phyloP scores from a whole-genome alignment of 2,888 invertebrate genomes.

The Lumbricus terrestris region DNA sequence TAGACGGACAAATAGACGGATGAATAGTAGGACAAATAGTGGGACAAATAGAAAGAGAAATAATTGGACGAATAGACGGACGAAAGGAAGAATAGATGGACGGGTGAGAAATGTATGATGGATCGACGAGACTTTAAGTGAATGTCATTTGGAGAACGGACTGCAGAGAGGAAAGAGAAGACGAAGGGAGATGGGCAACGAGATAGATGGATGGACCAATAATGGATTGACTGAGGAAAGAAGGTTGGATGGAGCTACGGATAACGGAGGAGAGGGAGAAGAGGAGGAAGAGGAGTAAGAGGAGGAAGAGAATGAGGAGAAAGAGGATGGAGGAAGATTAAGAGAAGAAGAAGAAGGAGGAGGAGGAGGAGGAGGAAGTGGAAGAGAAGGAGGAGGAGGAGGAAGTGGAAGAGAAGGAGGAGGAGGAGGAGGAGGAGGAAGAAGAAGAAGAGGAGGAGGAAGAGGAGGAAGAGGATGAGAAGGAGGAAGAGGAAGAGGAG shows the following conservation, averaged over 20 bases:
- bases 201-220: too few relatives aligned
- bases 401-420: too few relatives aligned
- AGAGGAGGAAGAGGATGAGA: background rate
- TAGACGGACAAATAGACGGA: slow-evolving; percentile 23
- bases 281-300: slow-evolving; percentile 23
- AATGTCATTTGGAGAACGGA: too few relatives aligned
- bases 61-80: background rate
- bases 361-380: too few relatives aligned
- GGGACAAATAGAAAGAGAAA: background rate
- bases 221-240: too few relatives aligned
- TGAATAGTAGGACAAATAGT: background rate
- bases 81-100: background rate
- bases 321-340: background rate
- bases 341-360: background rate
- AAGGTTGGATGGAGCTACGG: too few relatives aligned
- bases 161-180: too few relatives aligned
- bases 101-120: slow-evolving; percentile 6
- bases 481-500: background rate
- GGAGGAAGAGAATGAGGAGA: background rate
- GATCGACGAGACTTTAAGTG: too few relatives aligned
- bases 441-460: background rate
- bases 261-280: slow-evolving; percentile 18
- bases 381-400: too few relatives aligned
- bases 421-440: too few relatives aligned
- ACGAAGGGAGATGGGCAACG: too few relatives aligned